Base-by-base conservation (phyloP, 2,888 invertebrate genomes). In the Cancer borealis region DNA sequence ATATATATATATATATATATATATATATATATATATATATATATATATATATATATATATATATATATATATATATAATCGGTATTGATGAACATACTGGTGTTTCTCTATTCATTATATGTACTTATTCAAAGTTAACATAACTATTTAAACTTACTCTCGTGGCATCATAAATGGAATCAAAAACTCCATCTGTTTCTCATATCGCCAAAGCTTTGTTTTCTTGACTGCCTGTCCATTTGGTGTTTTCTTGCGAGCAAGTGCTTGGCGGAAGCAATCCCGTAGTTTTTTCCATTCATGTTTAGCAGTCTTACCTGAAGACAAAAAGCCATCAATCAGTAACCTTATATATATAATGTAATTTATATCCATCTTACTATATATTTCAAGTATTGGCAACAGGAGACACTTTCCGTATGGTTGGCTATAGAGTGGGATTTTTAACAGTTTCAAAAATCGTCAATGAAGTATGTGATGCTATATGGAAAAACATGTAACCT, bases 261-360 rank as follows among this genome's bases (percentile, higher is more conserved):
- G 54, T 54, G 89, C 73, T 46, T 93, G 93, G n/a, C 89, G 93
- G 46, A 66, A 93, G 93, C 93, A 93, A 46, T 93, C 89, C 45
- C 93, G 49, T 8, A 93, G 88, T 45, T 89, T 93, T 30, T 93
- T 93, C 89, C 93, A 93, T 6, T 93, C 89, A 17, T 45, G 93
- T 89, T 88, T 93, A 46, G 39, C 54, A 46, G 8, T 45, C 47
- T 45, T 89, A 21, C 39, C 93, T 93, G 93, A 88, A 92, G 49
- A 87, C 17, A 87, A 88, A 60, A 88, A 92, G 49, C 0, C 49
- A 12, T 49, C 49, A 49, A 49, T 49, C 49, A 49, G 49, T 12
- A 8, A 49, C 49, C 1, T 49, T 49, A 49, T 49, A 49, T 84
- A 84, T 84, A 84, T 84, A 84, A 84, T 46, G 2, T 2, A 49